Evolutionary conservation across 37 sponge, comb jelly and placozoan species (phyloP), one percentile per base, ranked within the genome.

Genomic region (Dysidea cf. avara): DNA sequence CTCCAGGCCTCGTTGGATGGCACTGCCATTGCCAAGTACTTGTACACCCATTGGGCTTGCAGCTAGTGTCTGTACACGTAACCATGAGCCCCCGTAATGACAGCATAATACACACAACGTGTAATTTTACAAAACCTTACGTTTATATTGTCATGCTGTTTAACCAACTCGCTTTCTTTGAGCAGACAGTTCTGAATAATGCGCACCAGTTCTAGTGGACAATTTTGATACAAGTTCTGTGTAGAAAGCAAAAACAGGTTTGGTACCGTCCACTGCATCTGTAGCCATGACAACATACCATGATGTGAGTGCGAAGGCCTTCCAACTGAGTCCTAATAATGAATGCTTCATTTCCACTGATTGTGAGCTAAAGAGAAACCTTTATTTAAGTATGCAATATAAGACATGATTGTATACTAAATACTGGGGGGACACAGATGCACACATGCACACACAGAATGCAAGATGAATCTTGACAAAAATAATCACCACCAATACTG

Each of bases 281-380:
- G n/a, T n/a, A n/a, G n/a, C n/a, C n/a, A n/a, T n/a, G n/a, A n/a
- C n/a, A n/a, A n/a, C n/a, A n/a, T 30, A 87, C 89, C 63, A 53
- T 73, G 80, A 88, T 82, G 70, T 88, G 89, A 7, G 77, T 60
- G 29, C 65, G 82, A 22, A 88, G 65, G 0, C 81, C 89, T 71
- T 88, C 83, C 74, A 88, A 54, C 53, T 88, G 89, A 29, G 83
- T 82, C 36, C 79, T 78, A 20, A 69, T 78, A 39, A 88, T 77
- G 64, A 88, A 88, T 46, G 82, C 65, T 12, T 54, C 60, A 6
- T 72, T 50, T 63, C 77, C 57, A 36, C 64, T 68, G n/a, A 66
- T 37, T 35, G 72, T 53, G 22, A 81, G 53, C 88, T 87, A 67
- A 0, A 57, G 4, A 51, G 5, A 46, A 34, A 61, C 17, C 32